A percentile compares a stretch with the other conserved stretches of the same genome.
These are phyloP conservation scores for Geococcyx californianus DNA, from an alignment of 2,113 vertebrate genomes.

Conservation along the genomic window DNA sequence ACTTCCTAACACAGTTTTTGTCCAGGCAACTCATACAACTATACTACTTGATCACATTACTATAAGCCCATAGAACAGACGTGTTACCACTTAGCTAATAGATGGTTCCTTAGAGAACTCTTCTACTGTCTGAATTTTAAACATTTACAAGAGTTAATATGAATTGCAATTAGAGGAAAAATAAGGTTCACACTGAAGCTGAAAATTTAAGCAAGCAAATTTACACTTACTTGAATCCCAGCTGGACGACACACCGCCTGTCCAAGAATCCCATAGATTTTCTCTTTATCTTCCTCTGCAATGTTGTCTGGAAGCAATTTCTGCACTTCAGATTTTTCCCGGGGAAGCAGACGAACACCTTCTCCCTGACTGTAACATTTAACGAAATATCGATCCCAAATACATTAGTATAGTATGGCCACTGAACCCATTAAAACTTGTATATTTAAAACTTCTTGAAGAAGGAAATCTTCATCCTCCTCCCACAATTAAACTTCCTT, in stretches of 20 bases:
- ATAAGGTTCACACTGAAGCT: background rate
- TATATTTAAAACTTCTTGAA: background rate
- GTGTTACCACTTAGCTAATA: background rate
- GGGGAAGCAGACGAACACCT: conserved; percentile 90
- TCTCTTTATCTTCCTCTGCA: conserved; percentile 90
- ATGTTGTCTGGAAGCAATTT: conserved; percentile 87
- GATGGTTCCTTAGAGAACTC: background rate
- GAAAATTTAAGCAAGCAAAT: background rate
- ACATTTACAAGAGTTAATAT: background rate
- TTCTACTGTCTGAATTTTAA: background rate
- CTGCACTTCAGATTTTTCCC: conserved; percentile 93
- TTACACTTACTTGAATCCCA: conserved; percentile 88
- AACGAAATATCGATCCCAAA: conserved; percentile 19
- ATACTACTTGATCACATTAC: background rate
- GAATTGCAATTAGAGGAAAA: background rate
- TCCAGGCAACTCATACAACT: background rate
- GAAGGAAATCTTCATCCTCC: background rate
- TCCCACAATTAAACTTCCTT: background rate
- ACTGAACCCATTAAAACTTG: background rate
- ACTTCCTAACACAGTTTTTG: background rate
- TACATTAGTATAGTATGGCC: background rate
- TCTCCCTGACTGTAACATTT: conserved; percentile 89
- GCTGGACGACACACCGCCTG: conserved; percentile 97
- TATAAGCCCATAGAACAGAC: background rate
- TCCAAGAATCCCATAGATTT: conserved; percentile 93